A percentile compares a stretch with the other conserved stretches of the same genome.
Evolutionary conservation across 1,140 invertebrate species (phyloP).

Genomic region (Bactericera cockerelli): DNA sequence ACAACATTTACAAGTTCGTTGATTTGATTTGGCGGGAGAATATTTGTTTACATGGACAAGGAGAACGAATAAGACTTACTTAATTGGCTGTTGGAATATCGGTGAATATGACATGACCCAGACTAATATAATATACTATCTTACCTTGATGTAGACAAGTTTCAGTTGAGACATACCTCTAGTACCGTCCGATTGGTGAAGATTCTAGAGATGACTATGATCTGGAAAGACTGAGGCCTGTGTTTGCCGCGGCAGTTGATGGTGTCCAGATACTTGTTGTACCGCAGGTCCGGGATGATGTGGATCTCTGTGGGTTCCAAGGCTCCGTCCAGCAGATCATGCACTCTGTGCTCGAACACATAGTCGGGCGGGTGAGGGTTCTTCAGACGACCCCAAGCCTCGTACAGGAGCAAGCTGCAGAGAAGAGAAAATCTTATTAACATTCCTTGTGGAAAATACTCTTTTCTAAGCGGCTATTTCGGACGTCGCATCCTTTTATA

Average conservation of each 20-base stretch:
- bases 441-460: conserved; percentile 1
- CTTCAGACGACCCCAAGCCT: not conserved
- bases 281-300: not conserved
- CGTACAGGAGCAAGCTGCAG: not conserved
- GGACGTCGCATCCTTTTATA: not conserved
- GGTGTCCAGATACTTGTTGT: not conserved
- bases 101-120: too few relatives aligned
- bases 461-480: conserved; percentile 1
- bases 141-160: too few relatives aligned
- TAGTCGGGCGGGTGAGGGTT: not conserved
- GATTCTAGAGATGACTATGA: not conserved
- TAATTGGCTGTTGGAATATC: too few relatives aligned
- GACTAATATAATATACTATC: too few relatives aligned
- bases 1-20: too few relatives aligned
- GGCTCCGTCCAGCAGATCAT: not conserved
- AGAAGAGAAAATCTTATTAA: conserved; percentile 1
- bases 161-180: not conserved
- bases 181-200: not conserved
- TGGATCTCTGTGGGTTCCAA: conserved; percentile 2
- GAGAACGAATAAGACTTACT: too few relatives aligned
- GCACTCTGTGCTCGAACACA: not conserved
- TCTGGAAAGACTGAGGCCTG: not conserved
- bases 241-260: not conserved
- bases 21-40: too few relatives aligned
- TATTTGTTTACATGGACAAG: too few relatives aligned